Base-by-base conservation (phyloP, 1,140 invertebrate genomes). In the Nylanderia fulva region DNA sequence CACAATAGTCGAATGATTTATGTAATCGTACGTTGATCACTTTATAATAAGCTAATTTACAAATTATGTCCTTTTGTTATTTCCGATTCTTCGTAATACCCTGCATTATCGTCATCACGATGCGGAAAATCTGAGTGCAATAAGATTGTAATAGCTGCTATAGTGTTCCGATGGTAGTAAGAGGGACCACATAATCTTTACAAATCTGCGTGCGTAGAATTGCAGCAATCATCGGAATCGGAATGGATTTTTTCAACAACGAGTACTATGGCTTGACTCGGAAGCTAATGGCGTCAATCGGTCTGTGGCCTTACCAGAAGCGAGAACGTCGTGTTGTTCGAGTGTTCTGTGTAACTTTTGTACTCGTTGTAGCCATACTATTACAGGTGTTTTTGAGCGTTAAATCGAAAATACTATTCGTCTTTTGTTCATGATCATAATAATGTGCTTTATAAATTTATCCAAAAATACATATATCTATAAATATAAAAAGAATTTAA, bases 301-400 rank as follows among this genome's bases (percentile, higher is more conserved):
- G 82, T n/a, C 45, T 84, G 2, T 84, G 82, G 72, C 72, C 82
- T n/a, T 84, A 64, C n/a, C 13, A 64, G 36, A 84, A 54, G 21
- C 27, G 45, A 21, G 18, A 21, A 45, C 36, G 52, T 58, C 52
- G 66, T 45, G 7, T 80, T 6, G 36, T 71, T 71, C 64, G 33
- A 33, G 11, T 11, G 66, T 0, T 39, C 7, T 82, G 66, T n/a
- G n/a, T 82, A 13, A 45, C 13, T 8, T 56, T 60, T 54, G 0
- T 72, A 71, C 36, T 71, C 18, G n/a, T 7, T n/a, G 24, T 42
- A 36, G 1, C 11, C 1, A 0, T 71, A 60, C 1, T 82, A 24
- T 0, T 33, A n/a, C 66, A 72, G 66, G 77, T 82, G 58, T 18
- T n/a, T 82, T 3, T 58, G 63, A 79, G 39, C 21, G 9, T 79